phyloP scores from a whole-genome alignment of 1,140 invertebrate species.

The Tribolium castaneum region DNA sequence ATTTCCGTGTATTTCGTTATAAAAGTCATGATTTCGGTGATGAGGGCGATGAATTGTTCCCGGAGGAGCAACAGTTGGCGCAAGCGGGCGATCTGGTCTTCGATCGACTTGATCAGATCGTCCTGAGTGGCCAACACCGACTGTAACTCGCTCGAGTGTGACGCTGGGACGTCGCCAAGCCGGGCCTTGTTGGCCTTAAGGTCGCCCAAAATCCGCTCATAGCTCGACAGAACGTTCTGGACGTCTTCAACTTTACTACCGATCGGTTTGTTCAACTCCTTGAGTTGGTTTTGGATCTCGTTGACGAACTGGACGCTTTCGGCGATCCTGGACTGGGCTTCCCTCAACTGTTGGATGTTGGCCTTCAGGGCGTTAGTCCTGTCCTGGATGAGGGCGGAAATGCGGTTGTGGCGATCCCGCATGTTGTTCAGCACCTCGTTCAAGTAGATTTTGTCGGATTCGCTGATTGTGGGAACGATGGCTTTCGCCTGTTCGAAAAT shows the following conservation, averaged over 20 bases:
- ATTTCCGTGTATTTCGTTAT: slow-evolving; percentile 89
- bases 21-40: slow-evolving; percentile 88
- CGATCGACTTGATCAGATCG: slow-evolving; percentile 83
- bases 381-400: slow-evolving; percentile 80
- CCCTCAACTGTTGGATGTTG: slow-evolving; percentile 82
- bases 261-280: slow-evolving; percentile 85
- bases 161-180: slow-evolving; percentile 80
- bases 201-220: slow-evolving; percentile 83
- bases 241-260: slow-evolving; percentile 88
- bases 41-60: slow-evolving; percentile 87
- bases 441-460: slow-evolving; percentile 84
- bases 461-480: slow-evolving; percentile 83
- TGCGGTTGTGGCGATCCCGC: slow-evolving; percentile 79
- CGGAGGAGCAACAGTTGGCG: slow-evolving; percentile 81
- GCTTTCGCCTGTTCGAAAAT: slow-evolving; percentile 83
- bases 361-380: slow-evolving; percentile 77
- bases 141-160: slow-evolving; percentile 80
- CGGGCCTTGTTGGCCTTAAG: slow-evolving; percentile 84
- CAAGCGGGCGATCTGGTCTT: slow-evolving; percentile 84
- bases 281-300: slow-evolving; percentile 83
- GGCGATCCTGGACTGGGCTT: slow-evolving; percentile 80
- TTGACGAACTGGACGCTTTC: slow-evolving; percentile 84
- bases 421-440: slow-evolving; percentile 82
- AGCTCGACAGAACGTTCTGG: slow-evolving; percentile 78
- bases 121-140: slow-evolving; percentile 84